Evolutionary conservation across 2,888 invertebrate species (phyloP), one percentile per base, ranked within the genome.

Genomic region (Pegoplata infirma): DNA sequence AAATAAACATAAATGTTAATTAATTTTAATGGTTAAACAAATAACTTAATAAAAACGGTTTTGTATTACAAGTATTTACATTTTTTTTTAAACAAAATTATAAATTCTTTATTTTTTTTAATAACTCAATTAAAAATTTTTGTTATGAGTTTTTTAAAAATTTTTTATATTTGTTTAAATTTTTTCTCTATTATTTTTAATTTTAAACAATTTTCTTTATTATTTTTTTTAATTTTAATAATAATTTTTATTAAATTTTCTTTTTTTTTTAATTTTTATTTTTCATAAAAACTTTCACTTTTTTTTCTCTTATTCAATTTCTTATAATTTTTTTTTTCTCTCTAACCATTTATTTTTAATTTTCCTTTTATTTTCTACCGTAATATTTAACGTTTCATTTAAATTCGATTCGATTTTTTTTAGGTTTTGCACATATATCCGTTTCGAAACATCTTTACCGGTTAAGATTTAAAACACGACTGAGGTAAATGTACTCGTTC

Each of bases 381-480:
- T 68, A 59, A 47, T 28, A 51, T 16, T 25, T 19, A 75, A 66
- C 61, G n/a, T n/a, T n/a, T n/a, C n/a, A n/a, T n/a, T n/a, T n/a
- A n/a, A n/a, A n/a, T 53, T 55, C 12, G 28, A 36, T 28, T 21
- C 14, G 46, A 16, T 21, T 63, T 32, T 12, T 61, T 12, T 25
- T 7, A 14, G n/a, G 44, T 51, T 28, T 46, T 40, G n/a, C n/a
- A n/a, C n/a, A n/a, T 55, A 61, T 53, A 46, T 36, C 74, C 71
- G 77, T 56, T 17, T 44, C 16, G 67, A 74, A 67, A 79, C 82
- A 82, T 87, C 87, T 87, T 87, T 83, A 88, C 87, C 86, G 88
- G 87, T 86, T 88, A 88, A 86, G 87, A 85, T 86, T 84, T 86
- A 87, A 87, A 87, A 88, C 86, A 87, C 89, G 88, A 89, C 89